Base-by-base conservation (phyloP, 2,113 vertebrate species). In the Pseudolaguvia tuberculata region DNA sequence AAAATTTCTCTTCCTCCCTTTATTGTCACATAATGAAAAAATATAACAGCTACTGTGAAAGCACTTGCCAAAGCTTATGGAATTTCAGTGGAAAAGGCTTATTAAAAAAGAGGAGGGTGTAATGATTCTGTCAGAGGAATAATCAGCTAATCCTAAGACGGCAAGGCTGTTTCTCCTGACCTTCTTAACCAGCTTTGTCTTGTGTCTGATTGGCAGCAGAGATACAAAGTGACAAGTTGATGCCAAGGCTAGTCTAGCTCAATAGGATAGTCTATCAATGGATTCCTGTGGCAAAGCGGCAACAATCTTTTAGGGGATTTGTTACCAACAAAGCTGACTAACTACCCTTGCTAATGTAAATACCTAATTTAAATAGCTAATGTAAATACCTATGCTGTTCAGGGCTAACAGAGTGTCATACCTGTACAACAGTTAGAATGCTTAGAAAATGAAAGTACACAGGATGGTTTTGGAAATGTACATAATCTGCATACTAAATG, bases 1-100 rank as follows among this genome's bases (percentile, higher is more conserved):
- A 42, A 17, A 51, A 77, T 80, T 47, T 15, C 69, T 78, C 79
- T 81, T 76, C 78, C 62, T 79, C 73, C n/a, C 70, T 39, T 78
- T 78, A 61, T 75, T 79, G 82, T 80, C 72, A 80, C 76, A 71
- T 85, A 88, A 89, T 90, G 88, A 86, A 81, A 83, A 85, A 85
- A 86, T 87, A 88, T 86, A 87, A 85, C 57, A 21, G 82, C 70
- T 53, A 18, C 39, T 53, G 80, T 55, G 80, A 82, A 82, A 75
- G 82, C 75, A 79, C 79, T 79, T 78, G 81, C 82, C 84, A 74
- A 68, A 70, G 77, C 83, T 84, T 82, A 79, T 76, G 80, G 80
- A 83, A 80, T 77, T 81, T 82, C 56, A 74, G 80, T 68, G 78
- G 81, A 77, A 80, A 79, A 79, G 73, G 53, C 74, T 80, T 83